Percentiles rank a stretch among this genome's conserved stretches.
phyloP scores from a whole-genome alignment of 2,797 vertebrate genomes.

The Fringilla coelebs region DNA sequence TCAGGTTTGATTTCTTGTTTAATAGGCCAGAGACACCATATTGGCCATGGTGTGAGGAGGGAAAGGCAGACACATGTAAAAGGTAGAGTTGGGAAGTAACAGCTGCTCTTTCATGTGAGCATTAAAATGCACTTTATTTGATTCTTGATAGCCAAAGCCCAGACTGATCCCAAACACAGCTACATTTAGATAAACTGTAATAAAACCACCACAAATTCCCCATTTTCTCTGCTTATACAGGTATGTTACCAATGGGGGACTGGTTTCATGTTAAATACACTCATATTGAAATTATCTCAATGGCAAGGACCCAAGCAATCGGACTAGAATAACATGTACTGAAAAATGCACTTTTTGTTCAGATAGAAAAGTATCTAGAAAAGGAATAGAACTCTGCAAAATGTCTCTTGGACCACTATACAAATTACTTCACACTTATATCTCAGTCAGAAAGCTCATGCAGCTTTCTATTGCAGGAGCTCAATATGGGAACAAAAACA shows the following conservation, averaged over 20 bases:
- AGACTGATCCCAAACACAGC: not conserved
- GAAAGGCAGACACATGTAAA: not conserved
- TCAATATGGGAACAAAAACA: not conserved
- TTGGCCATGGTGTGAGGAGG: not conserved
- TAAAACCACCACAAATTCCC: not conserved
- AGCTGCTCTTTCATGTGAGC: not conserved
- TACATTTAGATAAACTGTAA: not conserved
- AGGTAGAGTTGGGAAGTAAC: not conserved
- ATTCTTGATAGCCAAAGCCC: not conserved
- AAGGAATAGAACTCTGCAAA: not conserved
- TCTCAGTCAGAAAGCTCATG: not conserved
- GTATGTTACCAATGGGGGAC: not conserved
- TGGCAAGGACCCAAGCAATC: not conserved
- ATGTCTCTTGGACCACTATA: not conserved
- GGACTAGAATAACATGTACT: not conserved
- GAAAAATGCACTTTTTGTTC: not conserved
- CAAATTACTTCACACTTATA: not conserved
- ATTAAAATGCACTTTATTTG: not conserved
- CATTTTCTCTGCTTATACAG: not conserved
- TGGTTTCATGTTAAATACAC: not conserved
- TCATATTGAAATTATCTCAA: not conserved
- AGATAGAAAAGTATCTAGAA: not conserved
- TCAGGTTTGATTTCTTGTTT: not conserved
- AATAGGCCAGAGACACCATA: not conserved
- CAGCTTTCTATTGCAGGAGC: not conserved